These are phyloP conservation scores for Sphecodes monilicornis DNA, from an alignment of 2,888 invertebrate genomes.

Conservation along the genomic window DNA sequence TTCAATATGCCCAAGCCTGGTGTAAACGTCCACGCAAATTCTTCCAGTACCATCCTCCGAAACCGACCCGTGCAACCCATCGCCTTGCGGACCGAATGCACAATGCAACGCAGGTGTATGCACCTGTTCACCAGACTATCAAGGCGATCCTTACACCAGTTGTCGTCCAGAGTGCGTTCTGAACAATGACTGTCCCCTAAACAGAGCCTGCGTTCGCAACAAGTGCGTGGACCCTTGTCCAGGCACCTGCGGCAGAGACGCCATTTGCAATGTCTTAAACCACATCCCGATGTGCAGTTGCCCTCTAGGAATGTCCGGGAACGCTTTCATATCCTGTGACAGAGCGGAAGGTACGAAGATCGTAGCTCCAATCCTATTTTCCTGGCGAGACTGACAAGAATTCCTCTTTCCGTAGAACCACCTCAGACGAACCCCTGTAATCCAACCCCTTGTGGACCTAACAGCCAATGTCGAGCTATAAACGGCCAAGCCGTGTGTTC, in stretches of 20 bases:
- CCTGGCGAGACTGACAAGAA: not conserved
- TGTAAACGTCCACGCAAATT: not conserved
- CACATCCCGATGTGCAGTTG: slow-evolving; percentile 90
- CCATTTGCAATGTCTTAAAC: slow-evolving; percentile 86
- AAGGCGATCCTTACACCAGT: slow-evolving; percentile 88
- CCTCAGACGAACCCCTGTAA: slow-evolving; percentile 86
- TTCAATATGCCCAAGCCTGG: not conserved
- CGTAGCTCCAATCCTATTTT: not conserved
- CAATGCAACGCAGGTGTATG: slow-evolving; percentile 87
- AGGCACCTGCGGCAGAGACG: slow-evolving; percentile 88
- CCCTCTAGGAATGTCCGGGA: slow-evolving; percentile 88
- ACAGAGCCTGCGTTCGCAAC: slow-evolving; percentile 90
- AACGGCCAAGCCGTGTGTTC: slow-evolving; percentile 89
- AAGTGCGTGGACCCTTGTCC: slow-evolving; percentile 91
- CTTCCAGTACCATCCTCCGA: slow-evolving; percentile 47
- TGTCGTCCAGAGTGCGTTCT: slow-evolving; percentile 91
- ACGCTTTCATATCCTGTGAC: slow-evolving; percentile 89
- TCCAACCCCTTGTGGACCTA: slow-evolving; percentile 91
- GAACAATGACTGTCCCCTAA: slow-evolving; percentile 88
- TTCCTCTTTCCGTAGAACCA: slow-evolving; percentile 28
- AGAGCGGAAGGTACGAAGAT: slow-evolving; percentile 78
- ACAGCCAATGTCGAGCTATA: slow-evolving; percentile 89
- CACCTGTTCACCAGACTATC: slow-evolving; percentile 85
- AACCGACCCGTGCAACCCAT: slow-evolving; percentile 89
- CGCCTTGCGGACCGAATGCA: slow-evolving; percentile 90